These are phyloP conservation scores for Motacilla alba DNA, from an alignment of 2,113 vertebrate species.

Conservation along the genomic window DNA sequence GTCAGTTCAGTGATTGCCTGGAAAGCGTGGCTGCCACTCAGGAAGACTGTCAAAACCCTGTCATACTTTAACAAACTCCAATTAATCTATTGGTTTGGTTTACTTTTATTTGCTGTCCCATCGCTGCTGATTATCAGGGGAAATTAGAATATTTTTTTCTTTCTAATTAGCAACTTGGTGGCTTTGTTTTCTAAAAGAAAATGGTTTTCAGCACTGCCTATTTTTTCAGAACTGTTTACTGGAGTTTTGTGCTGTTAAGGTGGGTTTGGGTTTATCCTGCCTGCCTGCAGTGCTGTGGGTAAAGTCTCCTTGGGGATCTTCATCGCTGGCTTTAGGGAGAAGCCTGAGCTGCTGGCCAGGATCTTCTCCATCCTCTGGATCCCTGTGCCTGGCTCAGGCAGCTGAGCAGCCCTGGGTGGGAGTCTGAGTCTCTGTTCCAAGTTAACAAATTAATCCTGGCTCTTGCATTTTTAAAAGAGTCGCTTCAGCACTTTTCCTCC, in stretches of 20 bases:
- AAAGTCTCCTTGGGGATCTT: not conserved
- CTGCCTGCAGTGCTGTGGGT: not conserved
- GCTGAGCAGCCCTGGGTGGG: not conserved
- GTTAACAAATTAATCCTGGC: not conserved
- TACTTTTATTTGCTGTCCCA: not conserved
- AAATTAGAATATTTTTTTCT: conserved; percentile 6
- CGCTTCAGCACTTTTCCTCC: conserved; percentile 45
- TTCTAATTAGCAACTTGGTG: not conserved
- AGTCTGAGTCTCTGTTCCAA: not conserved
- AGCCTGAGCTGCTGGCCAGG: not conserved
- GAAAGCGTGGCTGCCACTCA: conserved; percentile 51
- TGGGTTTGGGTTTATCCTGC: not conserved
- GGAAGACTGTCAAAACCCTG: conserved; percentile 34
- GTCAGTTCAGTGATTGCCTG: conserved; percentile 67
- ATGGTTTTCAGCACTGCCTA: not conserved
- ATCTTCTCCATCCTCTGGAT: not conserved
- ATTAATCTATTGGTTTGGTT: conserved; percentile 33
- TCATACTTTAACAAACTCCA: conserved; percentile 55
- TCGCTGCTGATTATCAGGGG: conserved; percentile 17
- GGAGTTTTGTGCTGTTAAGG: not conserved
- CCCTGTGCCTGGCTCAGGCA: not conserved
- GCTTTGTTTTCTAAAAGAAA: too few relatives aligned
- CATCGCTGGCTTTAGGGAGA: not conserved
- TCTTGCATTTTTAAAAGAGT: conserved; percentile 21
- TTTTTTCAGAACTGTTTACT: not conserved